Base-by-base conservation (phyloP, 2,888 invertebrate genomes). In the Caprella mutica region DNA sequence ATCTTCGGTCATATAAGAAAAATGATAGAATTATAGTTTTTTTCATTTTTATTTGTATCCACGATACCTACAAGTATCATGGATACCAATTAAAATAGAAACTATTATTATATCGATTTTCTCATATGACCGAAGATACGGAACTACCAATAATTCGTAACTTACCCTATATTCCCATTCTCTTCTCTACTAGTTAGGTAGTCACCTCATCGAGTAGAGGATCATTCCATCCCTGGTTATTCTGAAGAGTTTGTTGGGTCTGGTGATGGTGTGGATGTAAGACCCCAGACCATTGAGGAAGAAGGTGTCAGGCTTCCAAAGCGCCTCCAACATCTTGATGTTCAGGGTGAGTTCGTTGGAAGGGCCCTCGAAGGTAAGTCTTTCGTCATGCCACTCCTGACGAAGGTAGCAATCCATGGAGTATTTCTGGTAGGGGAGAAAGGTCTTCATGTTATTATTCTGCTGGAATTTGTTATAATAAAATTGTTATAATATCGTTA, bases 301-400 rank as follows among this genome's bases (percentile, higher is more conserved):
- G 72, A 88, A 94, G 1, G 94, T 94, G 75, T 94, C 94, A 0
- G 96, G 96, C 66, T 91, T 81, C 96, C 96, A 96, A 69, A 96
- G 91, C 69, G 88, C 80, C 72, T 94, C 69, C 68, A 91, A 75
- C 90, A 91, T 90, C 77, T 89, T 89, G 68, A 91, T 91, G 67
- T 87, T 89, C 33, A 91, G 77, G 42, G 88, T 89, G 56, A 91
- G 75, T 44, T 86, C 87, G 70, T 87, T 83, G 67, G 89, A 87
- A 60, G 89, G 88, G 1, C 89, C 90, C 59, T 83, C 76, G 71
- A 90, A 91, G 65, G 86, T 86, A 30, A 91, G 77, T 8, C 90
- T 79, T 43, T 85, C 81, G 74, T 91, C 91, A 44, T 85, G 79
- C 70, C 70, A 70, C 69, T 87, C 88, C 73, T 91, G 91, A 5